Evolutionary conservation across 1,140 invertebrate genomes (phyloP), one percentile per base, ranked within the genome.

Genomic region (Tribolium madens): DNA sequence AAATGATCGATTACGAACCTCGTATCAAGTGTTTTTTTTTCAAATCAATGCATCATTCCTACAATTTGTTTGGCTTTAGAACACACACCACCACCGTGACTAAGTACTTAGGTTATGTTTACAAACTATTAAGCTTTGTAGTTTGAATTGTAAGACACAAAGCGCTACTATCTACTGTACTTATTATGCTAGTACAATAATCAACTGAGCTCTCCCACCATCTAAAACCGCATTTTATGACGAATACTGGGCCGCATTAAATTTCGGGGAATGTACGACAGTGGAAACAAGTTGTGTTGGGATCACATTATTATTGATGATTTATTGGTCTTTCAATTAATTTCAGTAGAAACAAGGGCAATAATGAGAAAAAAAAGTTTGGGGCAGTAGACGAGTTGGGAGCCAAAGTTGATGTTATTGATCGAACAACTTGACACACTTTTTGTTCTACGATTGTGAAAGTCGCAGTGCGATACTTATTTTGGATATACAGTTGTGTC

Each of bases 51-150:
- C 57, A 64, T 33, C 57, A 64, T 26, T 10, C 36, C 9, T 42
- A n/a, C 10, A 3, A 15, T 14, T 15, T 15, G 1, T 52, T 53
- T 9, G 13, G 7, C 9, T 13, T 53, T 0, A 9, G 3, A 26
- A 26, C 50, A 53, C 50, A 53, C 50, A n/a, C 9, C 53, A 60
- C 53, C 21, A 13, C 26, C 14, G 36, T n/a, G 36, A 42, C 36
- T 42, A n/a, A 26, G 21, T 26, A 26, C 21, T n/a, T 21, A 64
- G 57, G 57, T 64, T 64, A 64, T 64, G 57, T 64, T 64, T 64
- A 64, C 57, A 64, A 64, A 2, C 31, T 33, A 12, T 18, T 9
- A 64, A 64, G 26, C 12, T 64, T 33, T 64, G 13, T 14, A 31
- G 13, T 33, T 2, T 33, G 52, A 57, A 60, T 26, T 2, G 18